phyloP scores from a whole-genome alignment of 1,140 invertebrate species.

The Tetramorium alpestre region DNA sequence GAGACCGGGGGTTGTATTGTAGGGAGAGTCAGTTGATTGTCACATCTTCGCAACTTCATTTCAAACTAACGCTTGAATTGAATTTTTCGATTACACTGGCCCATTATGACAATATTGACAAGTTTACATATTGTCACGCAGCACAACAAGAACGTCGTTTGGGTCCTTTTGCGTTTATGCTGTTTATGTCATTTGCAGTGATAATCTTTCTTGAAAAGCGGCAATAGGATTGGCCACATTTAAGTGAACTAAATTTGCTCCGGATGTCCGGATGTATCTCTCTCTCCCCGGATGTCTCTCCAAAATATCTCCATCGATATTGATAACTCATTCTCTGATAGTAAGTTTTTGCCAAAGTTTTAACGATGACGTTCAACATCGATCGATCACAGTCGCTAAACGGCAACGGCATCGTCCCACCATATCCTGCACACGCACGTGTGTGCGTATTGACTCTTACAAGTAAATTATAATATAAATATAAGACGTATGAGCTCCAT shows the following conservation, averaged over 20 bases:
- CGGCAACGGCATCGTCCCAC: neutral
- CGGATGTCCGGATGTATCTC: neutral
- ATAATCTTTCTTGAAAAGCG: neutral
- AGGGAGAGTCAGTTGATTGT: too few species aligned
- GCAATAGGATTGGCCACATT: neutral
- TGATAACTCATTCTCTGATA: neutral
- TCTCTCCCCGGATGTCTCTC: neutral
- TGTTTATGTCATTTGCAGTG: too few species aligned
- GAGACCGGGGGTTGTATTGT: too few species aligned
- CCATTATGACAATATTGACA: too few species aligned
- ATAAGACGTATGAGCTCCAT: neutral
- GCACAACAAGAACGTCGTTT: neutral
- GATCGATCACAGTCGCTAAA: neutral
- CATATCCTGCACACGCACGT: neutral
- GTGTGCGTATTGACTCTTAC: neutral
- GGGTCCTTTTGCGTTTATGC: neutral
- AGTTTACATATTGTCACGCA: neutral
- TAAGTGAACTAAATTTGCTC: neutral
- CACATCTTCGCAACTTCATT: too few species aligned
- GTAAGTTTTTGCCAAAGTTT: neutral
- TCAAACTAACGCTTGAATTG: too few species aligned
- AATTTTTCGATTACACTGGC: too few species aligned
- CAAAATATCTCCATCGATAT: neutral
- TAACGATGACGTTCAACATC: neutral
- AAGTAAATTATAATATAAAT: conserved; percentile 23